Evolutionary conservation across 2,797 vertebrate genomes (phyloP), one percentile per base, ranked within the genome.

Genomic region (Eulemur coronatus): DNA sequence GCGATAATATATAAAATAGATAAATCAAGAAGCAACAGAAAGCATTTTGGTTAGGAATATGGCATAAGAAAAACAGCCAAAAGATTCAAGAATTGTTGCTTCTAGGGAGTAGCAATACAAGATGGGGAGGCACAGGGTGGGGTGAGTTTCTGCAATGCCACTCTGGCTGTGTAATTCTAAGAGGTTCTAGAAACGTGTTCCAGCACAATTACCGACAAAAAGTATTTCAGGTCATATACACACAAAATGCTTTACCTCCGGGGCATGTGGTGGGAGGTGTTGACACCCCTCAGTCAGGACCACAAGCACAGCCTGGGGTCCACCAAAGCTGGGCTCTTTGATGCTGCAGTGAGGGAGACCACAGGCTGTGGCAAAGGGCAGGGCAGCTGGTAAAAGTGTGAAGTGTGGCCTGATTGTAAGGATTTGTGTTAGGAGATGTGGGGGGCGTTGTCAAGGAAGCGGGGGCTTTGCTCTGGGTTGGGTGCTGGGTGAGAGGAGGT

Each of bases 281-380:
- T 14, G 59, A 65, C 4, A 55, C 14, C 48, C 24, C 15, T 26
- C 24, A 4, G 15, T 33, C 26, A 9, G 15, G 63, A 65, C 12
- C 7, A 28, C 55, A 28, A 52, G 20, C 65, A 6, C 46, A 33
- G 48, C 41, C 35, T 7, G 2, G 18, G 1, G 30, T 9, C 38
- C 33, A 33, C 2, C 35, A 13, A 24, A 12, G 7, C 28, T 2
- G 15, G 52, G 14, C 1, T 5, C 65, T n/a, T 43, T 30, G 4
- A 26, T 18, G 55, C n/a, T 41, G 4, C 50, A 20, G 38, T 15
- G 14, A 30, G 38, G 35, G 30, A n/a, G 57, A 5, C 7, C 28
- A n/a, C 70, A 17, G 0, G 24, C 48, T 17, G 0, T 0, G 4
- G 22, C 26, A 0, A 30, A 22, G 3, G 0, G 26, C 22, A 2